phyloP scores from a whole-genome alignment of 2,113 vertebrate species.

The Petrocephalus zakoni region DNA sequence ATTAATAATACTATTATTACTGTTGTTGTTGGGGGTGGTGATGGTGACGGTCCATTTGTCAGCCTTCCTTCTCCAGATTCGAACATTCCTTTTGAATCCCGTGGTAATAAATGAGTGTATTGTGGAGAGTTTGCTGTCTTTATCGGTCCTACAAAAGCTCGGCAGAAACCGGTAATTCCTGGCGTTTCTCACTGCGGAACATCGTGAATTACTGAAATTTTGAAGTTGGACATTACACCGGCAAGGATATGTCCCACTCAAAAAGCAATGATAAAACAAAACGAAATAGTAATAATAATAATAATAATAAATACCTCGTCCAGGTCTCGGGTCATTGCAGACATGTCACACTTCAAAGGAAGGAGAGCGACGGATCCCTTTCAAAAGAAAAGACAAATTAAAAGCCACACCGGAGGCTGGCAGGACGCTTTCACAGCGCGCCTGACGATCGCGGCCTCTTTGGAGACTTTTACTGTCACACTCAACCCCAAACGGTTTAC shows the following conservation, averaged over 20 bases:
- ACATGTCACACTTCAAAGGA: slow-evolving; percentile 86
- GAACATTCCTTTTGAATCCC: not conserved
- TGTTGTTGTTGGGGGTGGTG: too few species aligned
- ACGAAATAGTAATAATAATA: slow-evolving; percentile 35
- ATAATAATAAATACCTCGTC: slow-evolving; percentile 54
- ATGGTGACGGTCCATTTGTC: not conserved
- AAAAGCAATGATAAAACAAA: not conserved
- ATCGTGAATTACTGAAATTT: not conserved
- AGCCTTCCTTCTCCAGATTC: not conserved
- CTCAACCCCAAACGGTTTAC: not conserved
- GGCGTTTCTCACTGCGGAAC: not conserved
- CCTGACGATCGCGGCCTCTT: not conserved
- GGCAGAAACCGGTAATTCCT: not conserved
- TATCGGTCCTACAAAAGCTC: not conserved
- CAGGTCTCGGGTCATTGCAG: slow-evolving; percentile 73
- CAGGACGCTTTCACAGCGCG: not conserved
- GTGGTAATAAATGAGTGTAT: not conserved
- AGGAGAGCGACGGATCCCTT: slow-evolving; percentile 63
- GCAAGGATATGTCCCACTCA: not conserved
- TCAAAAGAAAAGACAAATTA: slow-evolving; percentile 52
- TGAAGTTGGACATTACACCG: not conserved
- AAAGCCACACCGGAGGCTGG: not conserved
- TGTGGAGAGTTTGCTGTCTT: not conserved
- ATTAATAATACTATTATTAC: not conserved
- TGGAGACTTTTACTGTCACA: not conserved